Base-by-base conservation (phyloP, 2,113 vertebrate species). In the Apaloderma vittatum region DNA sequence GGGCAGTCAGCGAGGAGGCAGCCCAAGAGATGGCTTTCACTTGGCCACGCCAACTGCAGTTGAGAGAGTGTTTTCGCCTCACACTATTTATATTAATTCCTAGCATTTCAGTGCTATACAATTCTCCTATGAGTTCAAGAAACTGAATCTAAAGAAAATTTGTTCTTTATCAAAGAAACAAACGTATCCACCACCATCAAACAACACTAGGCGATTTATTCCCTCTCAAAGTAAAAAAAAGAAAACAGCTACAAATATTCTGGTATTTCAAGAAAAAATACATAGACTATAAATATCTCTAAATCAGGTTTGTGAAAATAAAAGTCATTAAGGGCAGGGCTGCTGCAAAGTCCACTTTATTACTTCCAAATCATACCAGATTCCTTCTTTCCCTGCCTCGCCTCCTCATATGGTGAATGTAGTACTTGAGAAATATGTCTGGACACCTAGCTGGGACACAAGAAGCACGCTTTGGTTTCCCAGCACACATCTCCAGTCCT, bases 181-280 rank as follows among this genome's bases (percentile, higher is more conserved):
- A 90, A 95, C 15, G n/a, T 62, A 81, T 27, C 71, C 30, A 81
- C 72, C 27, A 54, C n/a, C 52, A 63, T 76, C 80, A 94, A 93
- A 86, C 32, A 57, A 94, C 49, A 85, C 27, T 70, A 58, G 40
- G 32, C 55, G 72, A 94, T 84, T 90, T 88, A 94, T 76, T 74
- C 19, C 8, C 81, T 45, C 71, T 81, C 3, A 0, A 81, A 89
- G 76, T 67, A 27, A 84, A 91, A 91, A 73, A 67, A 86, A 46
- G 37, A 90, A 93, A 88, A 77, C 34, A 90, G 32, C 79, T 71
- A 87, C 59, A 94, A 86, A 94, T 89, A 94, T 92, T 96, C 88
- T 92, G 55, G 46, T 93, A 93, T 92, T 93, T 87, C 59, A 88
- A 94, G 88, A 78, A 92, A 94, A 95, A 86, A n/a, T 86, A 94